Conservation (phyloP, 64 coral and sea anemone species). For the Trachythela sp. region DNA sequence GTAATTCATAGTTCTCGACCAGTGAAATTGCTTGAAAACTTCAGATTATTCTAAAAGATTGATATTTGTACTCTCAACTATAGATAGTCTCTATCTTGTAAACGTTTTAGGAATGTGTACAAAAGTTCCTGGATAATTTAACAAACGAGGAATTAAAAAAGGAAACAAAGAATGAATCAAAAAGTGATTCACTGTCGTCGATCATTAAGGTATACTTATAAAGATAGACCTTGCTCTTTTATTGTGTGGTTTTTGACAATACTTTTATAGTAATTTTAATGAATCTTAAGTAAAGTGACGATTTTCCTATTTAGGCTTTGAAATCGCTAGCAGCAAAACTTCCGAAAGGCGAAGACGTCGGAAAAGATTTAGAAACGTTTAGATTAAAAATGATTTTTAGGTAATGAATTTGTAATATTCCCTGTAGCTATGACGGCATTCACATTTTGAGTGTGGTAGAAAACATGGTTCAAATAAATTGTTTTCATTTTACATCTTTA, state of each 20-base stretch:
- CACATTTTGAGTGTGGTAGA: too few relatives aligned
- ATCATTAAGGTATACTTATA: slow-evolving; percentile 95
- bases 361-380: slow-evolving; percentile 91
- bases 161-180: slow-evolving; percentile 97
- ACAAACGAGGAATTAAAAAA: slow-evolving; percentile 99
- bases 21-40: too few relatives aligned
- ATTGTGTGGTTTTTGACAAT: too few relatives aligned
- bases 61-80: too few relatives aligned
- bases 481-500: not conserved
- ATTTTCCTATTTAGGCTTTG: slow-evolving; percentile 63
- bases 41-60: too few relatives aligned
- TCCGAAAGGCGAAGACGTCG: slow-evolving; percentile 73
- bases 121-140: slow-evolving; percentile 87
- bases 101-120: slow-evolving; percentile 82
- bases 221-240: too few relatives aligned
- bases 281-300: not conserved
- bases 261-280: not conserved
- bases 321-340: slow-evolving; percentile 76
- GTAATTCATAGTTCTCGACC: too few relatives aligned
- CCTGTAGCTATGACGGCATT: too few relatives aligned
- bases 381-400: slow-evolving; percentile 99
- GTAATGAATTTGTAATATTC: slow-evolving; percentile 15
- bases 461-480: not conserved
- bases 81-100: too few relatives aligned
- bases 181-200: slow-evolving; percentile 93